These are phyloP conservation scores for Turritopsis rubra DNA, from an alignment of 30 jellyfish, hydroid and myxozoan genomes.

Conservation along the genomic window DNA sequence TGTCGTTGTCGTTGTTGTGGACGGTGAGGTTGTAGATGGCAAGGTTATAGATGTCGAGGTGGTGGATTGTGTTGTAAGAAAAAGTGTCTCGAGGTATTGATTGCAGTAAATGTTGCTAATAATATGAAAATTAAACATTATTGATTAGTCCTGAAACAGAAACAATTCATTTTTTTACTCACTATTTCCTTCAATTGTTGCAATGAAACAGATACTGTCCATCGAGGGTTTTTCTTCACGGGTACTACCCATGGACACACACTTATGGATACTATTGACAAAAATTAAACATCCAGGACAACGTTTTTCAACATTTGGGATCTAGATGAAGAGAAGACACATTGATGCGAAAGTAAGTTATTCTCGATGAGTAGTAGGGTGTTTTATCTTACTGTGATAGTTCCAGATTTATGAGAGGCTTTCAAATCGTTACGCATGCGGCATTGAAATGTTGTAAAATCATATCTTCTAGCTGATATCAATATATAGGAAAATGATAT, in stretches of 20 bases:
- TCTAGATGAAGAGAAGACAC: not conserved
- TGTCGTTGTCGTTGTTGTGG: not conserved
- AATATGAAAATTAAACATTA: not conserved
- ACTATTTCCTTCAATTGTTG: not conserved
- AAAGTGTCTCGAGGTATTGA: not conserved
- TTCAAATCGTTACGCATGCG: not conserved
- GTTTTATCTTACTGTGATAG: not conserved
- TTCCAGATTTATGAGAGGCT: not conserved
- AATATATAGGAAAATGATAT: too few species aligned
- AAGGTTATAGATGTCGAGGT: not conserved
- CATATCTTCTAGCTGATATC: not conserved
- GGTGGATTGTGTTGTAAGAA: not conserved
- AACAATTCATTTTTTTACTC: not conserved
- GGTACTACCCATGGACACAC: too few species aligned
- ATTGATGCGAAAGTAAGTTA: not conserved
- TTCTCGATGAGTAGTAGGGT: not conserved
- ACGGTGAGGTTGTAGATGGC: not conserved
- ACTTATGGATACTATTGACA: too few species aligned
- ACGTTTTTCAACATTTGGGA: not conserved
- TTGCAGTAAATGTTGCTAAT: not conserved
- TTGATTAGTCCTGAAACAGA: not conserved
- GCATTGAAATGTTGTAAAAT: not conserved
- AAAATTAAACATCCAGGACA: not conserved
- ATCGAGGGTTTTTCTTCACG: too few species aligned
- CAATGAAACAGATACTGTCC: not conserved